Percentiles rank a stretch among this genome's conserved stretches.
Conservation (phyloP, 2,113 vertebrate genomes). For the Tetrax tetrax region DNA sequence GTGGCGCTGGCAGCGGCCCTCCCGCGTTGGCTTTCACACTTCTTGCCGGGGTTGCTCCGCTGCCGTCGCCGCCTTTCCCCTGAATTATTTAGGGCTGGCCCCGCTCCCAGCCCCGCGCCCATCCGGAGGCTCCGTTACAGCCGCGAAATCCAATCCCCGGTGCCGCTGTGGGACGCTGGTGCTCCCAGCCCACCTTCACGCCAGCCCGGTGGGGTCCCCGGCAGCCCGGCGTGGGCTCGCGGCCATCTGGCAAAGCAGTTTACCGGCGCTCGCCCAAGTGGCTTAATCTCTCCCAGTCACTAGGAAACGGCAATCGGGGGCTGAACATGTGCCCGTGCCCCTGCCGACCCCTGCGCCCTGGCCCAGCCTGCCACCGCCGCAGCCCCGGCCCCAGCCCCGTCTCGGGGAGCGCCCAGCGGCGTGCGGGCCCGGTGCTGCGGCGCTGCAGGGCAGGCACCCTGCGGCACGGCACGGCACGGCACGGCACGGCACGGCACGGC, state of each 20-base stretch:
- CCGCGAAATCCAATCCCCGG: slow-evolving; percentile 49
- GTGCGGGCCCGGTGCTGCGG: not conserved
- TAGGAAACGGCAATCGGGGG: not conserved
- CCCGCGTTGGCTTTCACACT: not conserved
- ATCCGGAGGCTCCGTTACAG: slow-evolving; percentile 56
- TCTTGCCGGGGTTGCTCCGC: not conserved
- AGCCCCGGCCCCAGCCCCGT: no score
- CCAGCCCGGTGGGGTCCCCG: fast-evolving
- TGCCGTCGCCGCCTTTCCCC: not conserved
- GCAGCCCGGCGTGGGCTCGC: not conserved
- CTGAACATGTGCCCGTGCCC: not conserved
- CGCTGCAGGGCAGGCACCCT: fast-evolving
- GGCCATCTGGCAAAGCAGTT: slow-evolving; percentile 60
- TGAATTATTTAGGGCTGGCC: slow-evolving; percentile 69
- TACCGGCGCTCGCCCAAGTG: not conserved
- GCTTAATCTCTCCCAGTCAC: slow-evolving; percentile 6
- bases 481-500: not conserved
- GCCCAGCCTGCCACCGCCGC: not conserved
- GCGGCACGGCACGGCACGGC: not conserved
- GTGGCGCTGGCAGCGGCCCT: not conserved
- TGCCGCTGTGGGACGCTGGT: not conserved
- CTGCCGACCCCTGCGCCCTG: fast-evolving
- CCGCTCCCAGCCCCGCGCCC: not conserved
- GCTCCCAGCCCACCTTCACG: not conserved
- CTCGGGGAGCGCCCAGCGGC: fast-evolving